A percentile compares a stretch with the other conserved stretches of the same genome.
These are phyloP conservation scores for Tenthredo notha DNA, from an alignment of 2,888 invertebrate genomes.

Conservation along the genomic window DNA sequence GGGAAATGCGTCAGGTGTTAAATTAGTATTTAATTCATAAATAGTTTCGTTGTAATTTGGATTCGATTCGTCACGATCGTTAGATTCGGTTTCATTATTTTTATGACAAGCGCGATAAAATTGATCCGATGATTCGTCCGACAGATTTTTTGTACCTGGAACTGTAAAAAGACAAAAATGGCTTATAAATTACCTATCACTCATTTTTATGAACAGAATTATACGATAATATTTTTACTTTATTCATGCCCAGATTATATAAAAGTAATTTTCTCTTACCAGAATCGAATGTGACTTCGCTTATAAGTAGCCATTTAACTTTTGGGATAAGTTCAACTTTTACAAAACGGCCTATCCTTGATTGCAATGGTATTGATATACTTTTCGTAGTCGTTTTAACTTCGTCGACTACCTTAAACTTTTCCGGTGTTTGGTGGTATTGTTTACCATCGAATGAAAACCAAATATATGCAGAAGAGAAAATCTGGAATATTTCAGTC, in stretches of 20 bases:
- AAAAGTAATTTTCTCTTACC: constrained; percentile 80
- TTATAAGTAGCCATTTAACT: constrained; percentile 92
- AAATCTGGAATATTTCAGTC: constrained; percentile 81
- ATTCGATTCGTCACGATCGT: constrained; percentile 50
- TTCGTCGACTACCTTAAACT: constrained; percentile 82
- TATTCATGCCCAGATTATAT: not conserved
- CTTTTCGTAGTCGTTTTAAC: constrained; percentile 79
- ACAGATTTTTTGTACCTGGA: constrained; percentile 61
- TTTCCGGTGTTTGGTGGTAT: constrained; percentile 85
- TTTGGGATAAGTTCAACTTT: constrained; percentile 88
- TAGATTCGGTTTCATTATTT: constrained; percentile 59
- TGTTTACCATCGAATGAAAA: constrained; percentile 90
- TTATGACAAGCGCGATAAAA: constrained; percentile 55
- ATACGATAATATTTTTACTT: not conserved
- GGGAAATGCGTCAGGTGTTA: constrained; percentile 81
- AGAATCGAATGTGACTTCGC: constrained; percentile 92
- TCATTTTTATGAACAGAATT: too few relatives aligned
- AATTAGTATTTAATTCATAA: constrained; percentile 65
- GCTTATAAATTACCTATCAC: too few relatives aligned
- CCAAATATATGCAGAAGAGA: constrained; percentile 87
- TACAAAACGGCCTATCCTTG: constrained; percentile 88
- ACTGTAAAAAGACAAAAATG: constrained; percentile 46
- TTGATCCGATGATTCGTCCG: constrained; percentile 59
- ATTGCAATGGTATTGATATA: constrained; percentile 87
- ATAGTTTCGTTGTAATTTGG: constrained; percentile 67